These are phyloP conservation scores for Chrysoperla carnea DNA, from an alignment of 1,140 invertebrate genomes.

Conservation along the genomic window DNA sequence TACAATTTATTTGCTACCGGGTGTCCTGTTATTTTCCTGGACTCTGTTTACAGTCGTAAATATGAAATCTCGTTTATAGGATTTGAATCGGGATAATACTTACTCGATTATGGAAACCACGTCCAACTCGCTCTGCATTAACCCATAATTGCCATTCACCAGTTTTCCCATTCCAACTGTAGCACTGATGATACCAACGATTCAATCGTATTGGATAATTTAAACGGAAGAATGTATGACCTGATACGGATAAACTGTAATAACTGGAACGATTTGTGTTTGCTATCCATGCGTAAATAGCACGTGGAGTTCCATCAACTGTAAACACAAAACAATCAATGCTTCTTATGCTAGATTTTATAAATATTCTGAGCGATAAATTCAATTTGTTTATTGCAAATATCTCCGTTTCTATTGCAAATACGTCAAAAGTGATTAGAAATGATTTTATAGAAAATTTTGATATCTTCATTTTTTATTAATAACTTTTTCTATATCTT, in stretches of 20 bases:
- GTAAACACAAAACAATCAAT: slow-evolving; percentile 11
- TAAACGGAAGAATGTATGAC: slow-evolving; percentile 61
- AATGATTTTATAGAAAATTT: no score
- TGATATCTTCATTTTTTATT: no score
- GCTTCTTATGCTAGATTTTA: no score
- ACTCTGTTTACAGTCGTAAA: no score
- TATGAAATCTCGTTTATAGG: no score
- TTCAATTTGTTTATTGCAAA: slow-evolving; percentile 1
- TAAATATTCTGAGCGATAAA: neutral
- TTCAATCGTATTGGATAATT: slow-evolving; percentile 64
- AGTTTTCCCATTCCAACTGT: slow-evolving; percentile 70
- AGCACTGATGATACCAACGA: slow-evolving; percentile 70
- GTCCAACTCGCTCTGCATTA: slow-evolving; percentile 59
- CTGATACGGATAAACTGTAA: slow-evolving; percentile 58
- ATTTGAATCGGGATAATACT: no score
- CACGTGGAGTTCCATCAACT: slow-evolving; percentile 50
- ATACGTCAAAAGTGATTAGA: no score
- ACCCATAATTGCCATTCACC: slow-evolving; percentile 79
- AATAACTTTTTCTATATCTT: no score
- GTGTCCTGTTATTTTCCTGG: no score
- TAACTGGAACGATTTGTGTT: slow-evolving; percentile 62
- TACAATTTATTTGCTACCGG: no score
- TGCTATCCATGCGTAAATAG: slow-evolving; percentile 56
- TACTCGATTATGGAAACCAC: slow-evolving; percentile 69
- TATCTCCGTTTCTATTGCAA: no score